Base-by-base conservation (phyloP, 1,140 invertebrate species). In the Aplysia californica region DNA sequence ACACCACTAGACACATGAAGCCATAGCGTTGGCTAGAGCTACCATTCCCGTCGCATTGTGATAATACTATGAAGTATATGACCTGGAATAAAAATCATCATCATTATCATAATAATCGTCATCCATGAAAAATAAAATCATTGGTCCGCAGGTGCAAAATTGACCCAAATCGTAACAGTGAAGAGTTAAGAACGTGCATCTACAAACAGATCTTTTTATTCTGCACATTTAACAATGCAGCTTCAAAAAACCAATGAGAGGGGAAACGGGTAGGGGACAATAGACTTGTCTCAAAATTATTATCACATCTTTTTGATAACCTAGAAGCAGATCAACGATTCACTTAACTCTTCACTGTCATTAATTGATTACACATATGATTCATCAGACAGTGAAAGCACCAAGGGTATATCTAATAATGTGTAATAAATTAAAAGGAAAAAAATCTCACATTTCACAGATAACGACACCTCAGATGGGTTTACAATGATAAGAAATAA, bases 351-450 rank as follows among this genome's bases (percentile, higher is more conserved):
- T n/a, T n/a, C n/a, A n/a, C n/a, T n/a, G n/a, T n/a, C n/a, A n/a
- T n/a, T n/a, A n/a, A 50, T 50, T 50, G 10, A 50, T 50, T 50
- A 50, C n/a, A n/a, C 15, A 15, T 26, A 61, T 23, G 58, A n/a
- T 41, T 4, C 21, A 69, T 39, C 26, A 65, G 41, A 75, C 72
- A 66, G 50, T 75, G 72, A 75, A 75, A 75, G 72, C 72, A 75
- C 72, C 72, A 75, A 75, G 72, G 72, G 72, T 36, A 75, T 75
- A 26, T 50, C 39, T 61, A 59, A 36, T n/a, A 31, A 18, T 33
- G 21, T 33, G 31, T 36, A 75, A 75, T 75, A 75, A 75, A 75
- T 75, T 36, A 61, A 72, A 61, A 33, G 26, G 2, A 6, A 67
- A 23, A 38, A 41, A 4, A 39, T 31, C 20, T 36, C 20, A 31